These are phyloP conservation scores for Ptyas mucosa DNA, from an alignment of 2,113 vertebrate genomes.

Conservation along the genomic window DNA sequence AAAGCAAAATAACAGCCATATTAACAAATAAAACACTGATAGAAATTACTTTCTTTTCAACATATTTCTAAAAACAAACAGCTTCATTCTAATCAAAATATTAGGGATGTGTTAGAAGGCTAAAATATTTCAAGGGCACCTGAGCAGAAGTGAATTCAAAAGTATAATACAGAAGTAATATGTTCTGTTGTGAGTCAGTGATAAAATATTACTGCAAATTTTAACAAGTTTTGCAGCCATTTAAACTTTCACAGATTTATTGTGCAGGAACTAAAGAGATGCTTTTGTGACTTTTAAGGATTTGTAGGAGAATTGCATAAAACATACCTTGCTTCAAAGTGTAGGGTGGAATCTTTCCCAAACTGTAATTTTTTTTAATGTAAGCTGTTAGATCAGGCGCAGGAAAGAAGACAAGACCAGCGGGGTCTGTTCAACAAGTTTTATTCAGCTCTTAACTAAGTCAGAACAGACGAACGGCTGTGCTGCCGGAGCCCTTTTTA, in stretches of 20 bases:
- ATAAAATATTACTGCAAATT: not conserved
- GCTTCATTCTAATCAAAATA: not conserved
- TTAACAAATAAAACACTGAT: not conserved
- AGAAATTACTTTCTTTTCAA: not conserved
- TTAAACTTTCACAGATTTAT: not conserved
- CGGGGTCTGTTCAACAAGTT: too few relatives aligned
- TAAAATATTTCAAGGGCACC: not conserved
- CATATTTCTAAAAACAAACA: not conserved
- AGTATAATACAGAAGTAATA: not conserved
- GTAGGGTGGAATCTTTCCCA: not conserved
- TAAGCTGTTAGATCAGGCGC: too few relatives aligned
- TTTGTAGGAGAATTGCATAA: not conserved
- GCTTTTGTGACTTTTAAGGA: not conserved
- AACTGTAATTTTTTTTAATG: not conserved
- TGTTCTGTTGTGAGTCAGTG: not conserved
- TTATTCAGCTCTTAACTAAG: too few relatives aligned
- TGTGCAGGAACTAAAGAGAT: not conserved
- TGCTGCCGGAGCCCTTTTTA: too few relatives aligned
- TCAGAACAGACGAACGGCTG: too few relatives aligned
- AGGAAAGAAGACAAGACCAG: too few relatives aligned
- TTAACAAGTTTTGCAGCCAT: not conserved
- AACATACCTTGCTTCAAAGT: not conserved
- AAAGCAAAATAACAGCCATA: not conserved
- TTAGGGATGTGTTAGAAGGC: not conserved
- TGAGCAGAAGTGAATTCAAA: not conserved